Base-by-base conservation (phyloP, 1,140 invertebrate species). In the Samia ricini region DNA sequence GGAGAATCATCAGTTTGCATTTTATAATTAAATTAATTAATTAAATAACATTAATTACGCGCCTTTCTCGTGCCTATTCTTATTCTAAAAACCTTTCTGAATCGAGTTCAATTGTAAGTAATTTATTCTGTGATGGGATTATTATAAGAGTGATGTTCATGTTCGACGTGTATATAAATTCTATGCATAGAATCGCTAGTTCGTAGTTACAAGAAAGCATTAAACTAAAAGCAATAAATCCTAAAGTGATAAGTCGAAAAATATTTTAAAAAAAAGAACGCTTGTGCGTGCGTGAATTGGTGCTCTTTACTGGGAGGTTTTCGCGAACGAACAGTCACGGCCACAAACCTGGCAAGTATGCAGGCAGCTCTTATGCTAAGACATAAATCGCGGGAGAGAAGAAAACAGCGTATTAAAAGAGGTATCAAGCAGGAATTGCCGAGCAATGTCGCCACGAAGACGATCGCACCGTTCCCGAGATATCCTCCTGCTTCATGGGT, bases 311-410 rank as follows among this genome's bases (percentile, higher is more conserved):
- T n/a, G n/a, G 69, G 60, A 66, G 64, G 71, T 70, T 76, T 70
- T 55, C 66, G 68, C 61, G 66, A 62, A 64, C 26, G 72, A 60
- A 65, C 57, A 36, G 59, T 36, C 21, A 77, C 56, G 71, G 84
- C 83, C 79, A 81, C 81, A 92, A 92, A 90, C 91, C 92, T 90
- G 87, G 92, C 92, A 93, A 94, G 94, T 91, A 96, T 96, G 95
- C 95, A 96, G 93, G 95, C 95, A 91, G 95, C 95, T 92, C 93
- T 96, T 92, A 95, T 96, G 92, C 94, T 96, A 92, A 95, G 95
- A 93, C 93, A 95, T 87, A 96, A 96, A 92, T 95, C 95, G 92
- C 94, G 95, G 91, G 94, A 95, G 91, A 92, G 92, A 89, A 85
- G 86, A 79, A 93, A 93, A 93, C 94, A 95, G 92, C 94, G 94